phyloP scores from a whole-genome alignment of 2,113 vertebrate species.

The Limanda limanda region DNA sequence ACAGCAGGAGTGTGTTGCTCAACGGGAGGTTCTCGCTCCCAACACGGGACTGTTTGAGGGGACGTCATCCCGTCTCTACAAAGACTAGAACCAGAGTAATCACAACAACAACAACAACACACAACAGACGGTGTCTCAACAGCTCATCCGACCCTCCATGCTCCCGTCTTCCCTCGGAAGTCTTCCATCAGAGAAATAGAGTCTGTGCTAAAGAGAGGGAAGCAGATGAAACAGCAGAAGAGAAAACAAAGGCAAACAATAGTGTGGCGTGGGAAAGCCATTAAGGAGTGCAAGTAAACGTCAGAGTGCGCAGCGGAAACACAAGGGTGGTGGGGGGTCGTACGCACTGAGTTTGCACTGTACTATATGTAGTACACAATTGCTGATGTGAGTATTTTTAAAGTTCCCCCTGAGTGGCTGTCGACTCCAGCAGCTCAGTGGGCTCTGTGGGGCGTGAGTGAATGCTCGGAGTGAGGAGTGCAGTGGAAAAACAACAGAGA shows the following conservation, averaged over 20 bases:
- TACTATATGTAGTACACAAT: slow-evolving; percentile 48
- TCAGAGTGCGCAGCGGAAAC: slow-evolving; percentile 57
- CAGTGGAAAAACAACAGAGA: slow-evolving; percentile 57
- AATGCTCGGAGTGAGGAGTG: slow-evolving; percentile 49
- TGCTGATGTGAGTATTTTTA: slow-evolving; percentile 79
- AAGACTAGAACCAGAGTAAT: slow-evolving; percentile 48
- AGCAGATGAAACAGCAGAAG: slow-evolving; percentile 26
- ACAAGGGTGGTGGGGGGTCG: slow-evolving; percentile 44
- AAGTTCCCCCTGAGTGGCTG: slow-evolving; percentile 73
- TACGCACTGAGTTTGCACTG: slow-evolving; percentile 31
- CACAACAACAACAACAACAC: slow-evolving; percentile 53
- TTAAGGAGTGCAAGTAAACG: slow-evolving; percentile 63
- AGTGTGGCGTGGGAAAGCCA: slow-evolving; percentile 69
- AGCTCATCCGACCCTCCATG: slow-evolving; percentile 29
- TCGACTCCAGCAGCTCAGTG: slow-evolving; percentile 64
- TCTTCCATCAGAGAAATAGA: slow-evolving; percentile 42
- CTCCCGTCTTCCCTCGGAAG: slow-evolving; percentile 28
- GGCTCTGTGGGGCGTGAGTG: slow-evolving; percentile 68
- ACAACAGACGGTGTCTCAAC: slow-evolving; percentile 46
- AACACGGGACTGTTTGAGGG: slow-evolving; percentile 33
- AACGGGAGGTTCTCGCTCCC: slow-evolving; percentile 13
- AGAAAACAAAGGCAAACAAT: slow-evolving; percentile 67
- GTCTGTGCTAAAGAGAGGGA: slow-evolving; percentile 43
- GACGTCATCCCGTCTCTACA: slow-evolving; percentile 49
- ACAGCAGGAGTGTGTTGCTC: slow-evolving; percentile 31